These are phyloP conservation scores for Trichogramma evanescens DNA, from an alignment of 2,888 invertebrate species.

Conservation along the genomic window DNA sequence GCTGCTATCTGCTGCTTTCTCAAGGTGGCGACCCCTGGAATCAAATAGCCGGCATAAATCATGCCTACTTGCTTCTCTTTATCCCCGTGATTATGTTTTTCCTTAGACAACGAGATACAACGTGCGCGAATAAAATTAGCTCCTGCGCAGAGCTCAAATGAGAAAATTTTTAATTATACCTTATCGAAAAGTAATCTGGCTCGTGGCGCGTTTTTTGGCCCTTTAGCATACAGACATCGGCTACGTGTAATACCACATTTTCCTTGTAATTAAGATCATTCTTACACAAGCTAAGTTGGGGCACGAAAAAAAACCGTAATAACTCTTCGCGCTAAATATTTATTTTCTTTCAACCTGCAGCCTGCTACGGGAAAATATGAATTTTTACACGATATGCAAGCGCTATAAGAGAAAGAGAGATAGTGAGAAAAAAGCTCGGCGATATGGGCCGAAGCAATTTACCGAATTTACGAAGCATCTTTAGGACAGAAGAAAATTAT, in stretches of 20 bases:
- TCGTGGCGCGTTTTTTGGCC: not conserved
- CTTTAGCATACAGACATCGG: not conserved
- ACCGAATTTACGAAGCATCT: conserved; percentile 17
- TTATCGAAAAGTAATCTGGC: conserved; percentile 48
- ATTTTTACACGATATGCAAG: no score
- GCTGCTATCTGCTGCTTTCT: conserved; percentile 44
- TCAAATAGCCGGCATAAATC: conserved; percentile 46
- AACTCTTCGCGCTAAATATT: conserved; percentile 9
- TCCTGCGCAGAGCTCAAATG: conserved; percentile 38
- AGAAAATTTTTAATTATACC: conserved; percentile 50
- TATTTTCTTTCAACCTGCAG: no score
- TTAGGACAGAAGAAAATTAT: not conserved
- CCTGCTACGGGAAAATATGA: no score
- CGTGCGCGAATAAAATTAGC: conserved; percentile 39
- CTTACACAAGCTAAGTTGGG: no score
- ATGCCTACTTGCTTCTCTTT: conserved; percentile 29
- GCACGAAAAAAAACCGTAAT: conserved; percentile 1
- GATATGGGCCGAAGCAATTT: conserved; percentile 13
- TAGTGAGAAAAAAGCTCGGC: not conserved
- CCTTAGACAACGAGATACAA: conserved; percentile 16
- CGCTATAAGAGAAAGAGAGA: conserved; percentile 3
- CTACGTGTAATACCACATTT: conserved; percentile 8
- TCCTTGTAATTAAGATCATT: no score
- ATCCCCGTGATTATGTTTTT: conserved; percentile 47
- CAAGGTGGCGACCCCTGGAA: conserved; percentile 39